Evolutionary conservation across 2,888 invertebrate genomes (phyloP), one percentile per base, ranked within the genome.

Genomic region (Ophion obscuratus): DNA sequence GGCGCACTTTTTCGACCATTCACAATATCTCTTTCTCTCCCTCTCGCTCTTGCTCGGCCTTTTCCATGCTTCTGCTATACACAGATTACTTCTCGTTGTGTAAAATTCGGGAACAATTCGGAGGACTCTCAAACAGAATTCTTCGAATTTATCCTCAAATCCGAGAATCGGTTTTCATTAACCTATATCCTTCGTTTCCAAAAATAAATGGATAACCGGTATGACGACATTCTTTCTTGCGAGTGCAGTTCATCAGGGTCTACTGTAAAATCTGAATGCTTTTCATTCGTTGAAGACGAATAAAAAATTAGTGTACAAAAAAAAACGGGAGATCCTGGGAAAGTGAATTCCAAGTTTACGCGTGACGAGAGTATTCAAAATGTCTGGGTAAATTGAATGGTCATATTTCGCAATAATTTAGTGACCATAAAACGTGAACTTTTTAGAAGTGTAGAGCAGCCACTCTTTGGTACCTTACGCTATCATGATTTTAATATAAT

Each of bases 1-100:
- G 73, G 77, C 77, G 17, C 82, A 68, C 85, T 71, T 78, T 83
- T 80, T 85, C 78, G 31, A 70, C 61, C 40, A 79, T 84, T 85
- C 77, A 44, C 73, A 80, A 27, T 66, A 79, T 81, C 73, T 40
- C 75, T 73, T 24, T 61, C 59, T 36, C 64, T 75, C 71, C 24
- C 67, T 79, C 71, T 84, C 57, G 36, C 57, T 24, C 24, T n/a
- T 66, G 17, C 31, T 76, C 44, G 14, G 14, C 40, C n/a, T 20
- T 24, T 36, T 11, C 44, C 20, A 24, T 78, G 9, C 44, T 40
- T 44, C 7, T 27, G 4, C 61, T 59, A 74, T 74, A 62, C 36
- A 62, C 44, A 20, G 36, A 40, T 11, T 44, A 44, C 62, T 62
- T 75, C 47, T 27, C 47, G 17, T 9, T 40, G 9, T 40, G 14